A percentile compares a stretch with the other conserved stretches of the same genome.
phyloP scores from a whole-genome alignment of 2,113 vertebrate genomes.

The Isurus oxyrinchus region DNA sequence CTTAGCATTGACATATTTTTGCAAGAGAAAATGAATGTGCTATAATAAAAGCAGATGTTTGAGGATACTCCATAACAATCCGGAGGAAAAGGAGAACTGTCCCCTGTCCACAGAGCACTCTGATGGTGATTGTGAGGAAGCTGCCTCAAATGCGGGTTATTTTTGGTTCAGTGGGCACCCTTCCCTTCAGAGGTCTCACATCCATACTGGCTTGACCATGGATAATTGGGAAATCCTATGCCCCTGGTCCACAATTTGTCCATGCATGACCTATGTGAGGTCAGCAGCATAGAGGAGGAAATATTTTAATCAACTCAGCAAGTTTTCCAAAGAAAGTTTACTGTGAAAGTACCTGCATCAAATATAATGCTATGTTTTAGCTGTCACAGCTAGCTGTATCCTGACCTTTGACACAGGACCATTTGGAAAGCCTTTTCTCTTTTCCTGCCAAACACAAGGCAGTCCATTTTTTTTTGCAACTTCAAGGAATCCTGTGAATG shows the following conservation, averaged over 20 bases:
- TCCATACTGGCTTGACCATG: neutral
- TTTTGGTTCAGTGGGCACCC: neutral
- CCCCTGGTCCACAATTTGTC: neutral
- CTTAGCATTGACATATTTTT: neutral
- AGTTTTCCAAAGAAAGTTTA: neutral
- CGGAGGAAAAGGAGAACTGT: neutral
- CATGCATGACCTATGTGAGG: neutral
- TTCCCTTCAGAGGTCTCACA: neutral
- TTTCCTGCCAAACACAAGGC: neutral
- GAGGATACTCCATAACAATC: neutral
- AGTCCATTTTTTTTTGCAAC: neutral
- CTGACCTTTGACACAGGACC: neutral
- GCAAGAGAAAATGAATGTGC: neutral
- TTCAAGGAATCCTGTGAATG: neutral
- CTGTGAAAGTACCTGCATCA: neutral
- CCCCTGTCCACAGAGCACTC: neutral
- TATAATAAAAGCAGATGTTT: neutral
- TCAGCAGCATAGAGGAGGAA: neutral
- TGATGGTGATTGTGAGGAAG: neutral
- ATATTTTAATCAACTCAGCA: neutral
- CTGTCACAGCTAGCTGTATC: neutral
- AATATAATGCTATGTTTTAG: neutral
- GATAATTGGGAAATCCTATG: neutral
- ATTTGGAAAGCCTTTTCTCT: neutral
- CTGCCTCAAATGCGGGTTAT: neutral